Evolutionary conservation across 1,140 invertebrate genomes (phyloP).

Genomic region (Saccostrea echinata): DNA sequence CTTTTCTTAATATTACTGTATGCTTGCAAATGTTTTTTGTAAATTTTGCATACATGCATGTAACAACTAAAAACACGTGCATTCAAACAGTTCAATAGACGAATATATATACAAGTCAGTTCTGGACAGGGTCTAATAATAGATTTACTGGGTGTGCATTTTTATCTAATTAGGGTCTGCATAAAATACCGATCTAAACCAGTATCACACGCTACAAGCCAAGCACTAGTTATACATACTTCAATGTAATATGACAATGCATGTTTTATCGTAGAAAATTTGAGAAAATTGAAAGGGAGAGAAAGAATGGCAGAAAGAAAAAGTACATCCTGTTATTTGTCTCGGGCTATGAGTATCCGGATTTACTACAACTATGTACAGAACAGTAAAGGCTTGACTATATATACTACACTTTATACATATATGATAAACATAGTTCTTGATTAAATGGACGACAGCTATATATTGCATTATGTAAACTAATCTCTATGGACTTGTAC

Average conservation of each 20-base stretch:
- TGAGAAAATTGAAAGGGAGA: neutral
- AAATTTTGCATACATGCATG: neutral
- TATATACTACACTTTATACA: no score
- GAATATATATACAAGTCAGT: neutral
- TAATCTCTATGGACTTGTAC: no score
- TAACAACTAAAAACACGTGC: neutral
- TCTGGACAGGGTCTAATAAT: neutral
- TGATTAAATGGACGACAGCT: neutral
- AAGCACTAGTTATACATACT: no score
- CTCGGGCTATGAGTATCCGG: no score
- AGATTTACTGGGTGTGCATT: constrained; percentile 4
- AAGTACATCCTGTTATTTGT: no score
- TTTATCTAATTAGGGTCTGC: neutral
- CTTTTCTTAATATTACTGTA: no score
- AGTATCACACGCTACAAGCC: neutral
- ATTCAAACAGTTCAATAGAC: neutral
- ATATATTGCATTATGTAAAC: no score
- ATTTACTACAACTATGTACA: no score
- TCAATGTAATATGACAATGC: no score
- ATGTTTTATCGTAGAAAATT: no score
- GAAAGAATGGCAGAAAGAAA: neutral
- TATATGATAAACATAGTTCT: no score
- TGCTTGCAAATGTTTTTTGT: neutral
- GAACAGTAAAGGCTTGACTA: no score
- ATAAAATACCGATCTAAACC: neutral